phyloP scores from a whole-genome alignment of 2,888 invertebrate species.

The Hedychridium roseum region DNA sequence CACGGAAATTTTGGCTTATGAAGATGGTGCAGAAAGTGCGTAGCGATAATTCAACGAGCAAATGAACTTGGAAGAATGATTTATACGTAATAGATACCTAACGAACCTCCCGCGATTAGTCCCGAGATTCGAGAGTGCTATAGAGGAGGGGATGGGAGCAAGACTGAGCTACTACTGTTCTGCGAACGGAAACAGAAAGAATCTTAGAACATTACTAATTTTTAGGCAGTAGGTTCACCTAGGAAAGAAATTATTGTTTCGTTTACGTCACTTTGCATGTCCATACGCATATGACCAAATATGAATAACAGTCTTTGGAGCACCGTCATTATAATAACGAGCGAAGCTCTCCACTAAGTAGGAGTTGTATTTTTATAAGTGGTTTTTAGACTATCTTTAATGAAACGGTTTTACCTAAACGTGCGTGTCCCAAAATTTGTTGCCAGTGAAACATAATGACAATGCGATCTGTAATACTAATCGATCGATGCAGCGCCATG shows the following conservation, averaged over 20 bases:
- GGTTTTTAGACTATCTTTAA: constrained; percentile 39
- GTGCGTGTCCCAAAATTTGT: constrained; percentile 37
- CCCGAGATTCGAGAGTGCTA: constrained; percentile 30
- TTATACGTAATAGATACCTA: constrained; percentile 35
- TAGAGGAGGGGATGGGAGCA: constrained; percentile 52
- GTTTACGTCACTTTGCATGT: constrained; percentile 15
- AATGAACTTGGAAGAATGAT: constrained; percentile 19
- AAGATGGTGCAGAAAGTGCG: constrained; percentile 55
- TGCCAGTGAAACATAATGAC: constrained; percentile 44
- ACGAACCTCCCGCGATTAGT: constrained; percentile 53
- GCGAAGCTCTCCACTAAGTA: constrained; percentile 37
- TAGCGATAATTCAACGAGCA: constrained; percentile 26
- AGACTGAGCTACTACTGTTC: constrained; percentile 54
- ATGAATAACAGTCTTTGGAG: constrained; percentile 41
- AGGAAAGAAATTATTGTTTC: no score
- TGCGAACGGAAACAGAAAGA: constrained; percentile 42
- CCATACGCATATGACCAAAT: constrained; percentile 28
- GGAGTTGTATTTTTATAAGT: constrained; percentile 50
- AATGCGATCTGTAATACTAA: constrained; percentile 36
- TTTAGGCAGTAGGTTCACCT: constrained; percentile 20
- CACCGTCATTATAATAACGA: constrained; percentile 48
- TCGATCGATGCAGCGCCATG: constrained; percentile 43
- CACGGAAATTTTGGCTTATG: constrained; percentile 48
- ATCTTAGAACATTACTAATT: constrained; percentile 39
- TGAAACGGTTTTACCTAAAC: constrained; percentile 24